Evolutionary conservation across 2,797 vertebrate species (phyloP), one percentile per base, ranked within the genome.

Genomic region (Urophycis tenuis): DNA sequence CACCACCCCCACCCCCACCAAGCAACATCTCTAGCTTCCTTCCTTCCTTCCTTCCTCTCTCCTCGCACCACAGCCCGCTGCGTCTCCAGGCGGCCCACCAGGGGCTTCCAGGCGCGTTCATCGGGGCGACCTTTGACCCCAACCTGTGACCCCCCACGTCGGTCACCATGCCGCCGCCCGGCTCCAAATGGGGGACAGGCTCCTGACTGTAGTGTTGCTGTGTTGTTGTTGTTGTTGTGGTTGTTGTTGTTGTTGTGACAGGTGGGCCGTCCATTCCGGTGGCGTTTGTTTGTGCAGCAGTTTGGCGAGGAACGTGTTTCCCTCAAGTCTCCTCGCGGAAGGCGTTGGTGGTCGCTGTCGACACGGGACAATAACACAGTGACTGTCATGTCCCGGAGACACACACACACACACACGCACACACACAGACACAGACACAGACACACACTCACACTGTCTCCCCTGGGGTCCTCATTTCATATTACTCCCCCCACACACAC

Each of bases 401-500:
- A 36, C 35, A 9, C 35, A 91, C 71, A 83, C 79, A 81, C 84
- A 84, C 82, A 82, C 90, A 82, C 80, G 87, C 85, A 91, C 76
- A 73, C 36, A 39, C 33, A 7, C 33, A 14, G 39, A 41, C 15
- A 41, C 78, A 64, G 75, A 78, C 79, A 91, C 71, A 83, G 80
- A 81, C 84, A 84, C 82, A 82, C 90, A 82, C 80, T 87, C 85
- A 91, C 76, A 73, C 39, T 85, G 76, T 81, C 85, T 86, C 85
- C 83, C 84, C 78, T 34, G 84, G 87, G 88, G 83, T 89, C 81
- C 75, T 81, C 77, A 71, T 83, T 86, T 80, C 89, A 75, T 74
- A 83, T 90, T 88, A 89, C 86, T 88, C 89, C 81, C 77, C 76
- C n/a, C n/a, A n/a, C n/a, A n/a, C n/a, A n/a, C n/a, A n/a, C n/a